Percentiles rank a stretch among this genome's conserved stretches.
These are phyloP conservation scores for Gallinago nigripennis DNA, from an alignment of 2,797 vertebrate genomes.

Conservation along the genomic window DNA sequence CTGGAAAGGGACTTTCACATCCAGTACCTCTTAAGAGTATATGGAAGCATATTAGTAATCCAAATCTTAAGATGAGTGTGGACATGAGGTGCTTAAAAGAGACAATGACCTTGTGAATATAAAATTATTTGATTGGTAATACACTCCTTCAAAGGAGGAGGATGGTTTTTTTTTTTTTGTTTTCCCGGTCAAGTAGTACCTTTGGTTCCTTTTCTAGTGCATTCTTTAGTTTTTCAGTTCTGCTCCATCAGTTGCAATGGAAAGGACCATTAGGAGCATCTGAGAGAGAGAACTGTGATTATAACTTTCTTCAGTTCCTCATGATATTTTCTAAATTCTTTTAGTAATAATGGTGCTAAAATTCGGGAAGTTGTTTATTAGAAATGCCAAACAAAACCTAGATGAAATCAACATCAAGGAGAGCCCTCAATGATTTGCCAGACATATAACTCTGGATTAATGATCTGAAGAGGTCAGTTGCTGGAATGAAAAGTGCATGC, in stretches of 20 bases:
- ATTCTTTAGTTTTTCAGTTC: background rate
- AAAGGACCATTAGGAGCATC: background rate
- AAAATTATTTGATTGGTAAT: background rate
- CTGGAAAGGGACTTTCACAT: background rate
- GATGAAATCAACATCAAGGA: background rate
- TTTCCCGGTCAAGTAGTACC: background rate
- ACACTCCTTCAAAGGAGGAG: background rate
- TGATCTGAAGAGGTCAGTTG: constrained; percentile 40
- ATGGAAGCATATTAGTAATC: background rate
- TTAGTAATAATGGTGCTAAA: background rate
- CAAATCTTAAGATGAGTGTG: background rate
- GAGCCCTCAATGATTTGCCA: background rate
- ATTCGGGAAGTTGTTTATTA: background rate
- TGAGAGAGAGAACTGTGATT: background rate
- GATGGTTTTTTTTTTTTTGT: background rate
- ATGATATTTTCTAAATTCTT: background rate
- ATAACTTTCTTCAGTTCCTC: background rate
- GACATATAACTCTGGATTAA: background rate
- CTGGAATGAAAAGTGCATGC: constrained; percentile 35
- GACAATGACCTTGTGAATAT: background rate
- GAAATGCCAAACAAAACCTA: background rate
- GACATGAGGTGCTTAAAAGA: background rate
- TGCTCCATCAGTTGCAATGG: background rate
- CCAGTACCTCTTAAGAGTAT: background rate
- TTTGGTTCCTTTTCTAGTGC: background rate